Conservation (phyloP, 2,797 vertebrate species). For the Siniperca scherzeri region DNA sequence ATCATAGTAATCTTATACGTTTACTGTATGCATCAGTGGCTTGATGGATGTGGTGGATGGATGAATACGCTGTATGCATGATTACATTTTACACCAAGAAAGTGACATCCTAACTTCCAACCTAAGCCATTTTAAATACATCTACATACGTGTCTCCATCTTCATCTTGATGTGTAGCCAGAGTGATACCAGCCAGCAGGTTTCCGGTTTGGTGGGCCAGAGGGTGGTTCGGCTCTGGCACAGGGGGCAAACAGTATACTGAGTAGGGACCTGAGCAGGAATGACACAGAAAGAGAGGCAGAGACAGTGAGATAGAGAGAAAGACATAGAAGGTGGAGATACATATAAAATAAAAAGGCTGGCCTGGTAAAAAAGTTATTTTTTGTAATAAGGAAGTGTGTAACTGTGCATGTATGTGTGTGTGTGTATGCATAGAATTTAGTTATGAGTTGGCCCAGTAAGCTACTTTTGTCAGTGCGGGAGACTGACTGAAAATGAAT, state of each 20-base stretch:
- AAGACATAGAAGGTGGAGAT: background rate
- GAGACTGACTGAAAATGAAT: slow-evolving; percentile 17
- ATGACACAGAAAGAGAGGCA: background rate
- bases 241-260: slow-evolving; percentile 31
- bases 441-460: slow-evolving; percentile 53
- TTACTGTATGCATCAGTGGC: background rate
- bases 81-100: background rate
- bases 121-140: background rate
- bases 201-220: slow-evolving; percentile 42
- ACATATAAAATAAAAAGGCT: background rate
- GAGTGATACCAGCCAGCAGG: slow-evolving; percentile 46
- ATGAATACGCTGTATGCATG: background rate
- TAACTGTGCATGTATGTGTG: background rate
- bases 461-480: slow-evolving; percentile 25
- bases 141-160: slow-evolving; percentile 85
- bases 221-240: slow-evolving; percentile 33
- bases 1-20: slow-evolving; percentile 23
- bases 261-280: slow-evolving; percentile 50
- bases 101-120: background rate
- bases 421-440: background rate
- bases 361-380: background rate
- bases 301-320: background rate
- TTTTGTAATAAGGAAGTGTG: slow-evolving; percentile 30
- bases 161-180: slow-evolving; percentile 81
- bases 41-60: background rate